phyloP scores from a whole-genome alignment of 2,797 vertebrate genomes.

The Ctenochaetus hawaiiensis region DNA sequence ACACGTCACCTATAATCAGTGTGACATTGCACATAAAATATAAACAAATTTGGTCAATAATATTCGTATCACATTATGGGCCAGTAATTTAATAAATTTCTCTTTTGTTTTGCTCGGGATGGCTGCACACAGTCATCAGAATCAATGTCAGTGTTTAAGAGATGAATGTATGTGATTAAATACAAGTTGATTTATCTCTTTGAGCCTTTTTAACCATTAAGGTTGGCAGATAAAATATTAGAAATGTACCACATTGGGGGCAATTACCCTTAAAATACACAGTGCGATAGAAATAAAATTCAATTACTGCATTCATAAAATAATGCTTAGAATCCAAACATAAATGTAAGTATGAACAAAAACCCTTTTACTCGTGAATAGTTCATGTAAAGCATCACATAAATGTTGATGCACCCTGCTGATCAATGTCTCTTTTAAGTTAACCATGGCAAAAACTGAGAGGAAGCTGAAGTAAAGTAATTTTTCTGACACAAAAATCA shows the following conservation, averaged over 20 bases:
- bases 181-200: neutral
- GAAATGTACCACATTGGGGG: neutral
- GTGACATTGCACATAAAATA: conserved; percentile 4
- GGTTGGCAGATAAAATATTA: neutral
- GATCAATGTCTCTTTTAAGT: too few relatives aligned
- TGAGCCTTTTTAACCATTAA: neutral
- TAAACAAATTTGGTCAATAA: conserved; percentile 7
- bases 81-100: conserved; percentile 13
- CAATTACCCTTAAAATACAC: neutral
- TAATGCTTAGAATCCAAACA: too few relatives aligned
- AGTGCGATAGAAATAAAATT: neutral
- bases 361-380: too few relatives aligned
- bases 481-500: too few relatives aligned
- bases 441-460: too few relatives aligned
- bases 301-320: too few relatives aligned
- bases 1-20: conserved; percentile 6
- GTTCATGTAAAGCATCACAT: too few relatives aligned
- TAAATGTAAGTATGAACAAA: too few relatives aligned
- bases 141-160: neutral
- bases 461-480: too few relatives aligned
- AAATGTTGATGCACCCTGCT: too few relatives aligned
- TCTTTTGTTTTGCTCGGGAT: neutral
- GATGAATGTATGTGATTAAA: neutral
- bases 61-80: neutral
- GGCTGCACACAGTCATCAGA: neutral